Base-by-base conservation (phyloP, 2,888 invertebrate species). In the Ethmia dodecea region DNA sequence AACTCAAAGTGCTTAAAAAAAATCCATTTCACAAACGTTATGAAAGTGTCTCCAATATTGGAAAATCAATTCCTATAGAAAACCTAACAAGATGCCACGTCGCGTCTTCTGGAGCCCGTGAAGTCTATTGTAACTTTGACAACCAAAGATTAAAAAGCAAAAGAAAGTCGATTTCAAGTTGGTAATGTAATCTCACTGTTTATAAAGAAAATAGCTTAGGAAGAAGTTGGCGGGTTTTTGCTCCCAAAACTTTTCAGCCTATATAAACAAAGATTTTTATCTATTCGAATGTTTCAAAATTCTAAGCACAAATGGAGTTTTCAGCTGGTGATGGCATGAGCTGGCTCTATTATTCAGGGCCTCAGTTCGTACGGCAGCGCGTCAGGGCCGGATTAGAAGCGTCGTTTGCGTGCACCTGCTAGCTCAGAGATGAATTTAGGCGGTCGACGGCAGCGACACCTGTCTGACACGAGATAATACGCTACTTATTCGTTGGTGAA, bases 381-480 rank as follows among this genome's bases (percentile, higher is more conserved):
- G 64, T 65, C 69, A 66, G 62, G 54, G 59, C 45, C 50, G 75
- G 78, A 80, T 79, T 79, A 80, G 64, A 52, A 51, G 60, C 61
- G 55, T 67, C 71, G 65, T 62, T 68, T 67, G 58, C 56, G 64
- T 74, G 69, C 77, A 77, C 71, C 79, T 77, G 78, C 65, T 57
- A 53, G 60, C 63, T 52, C 59, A 60, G 64, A 75, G 77, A 80
- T 74, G 79, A 75, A 80, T 80, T 75, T 75, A 72, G 69, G 59
- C 60, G 61, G 65, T 58, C 67, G 72, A 67, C 68, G 63, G 60
- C 56, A 71, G 75, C 72, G 80, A 79, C 80, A 81, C 75, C 80
- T 81, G 80, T 79, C 80, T 75, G 64, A 67, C 67, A 62, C 60
- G 65, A 75, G 71, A 75, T 75, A 77, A 76, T 73, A 73, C 72